These are phyloP conservation scores for Eupeodes latifasciatus DNA, from an alignment of 2,888 invertebrate species.

Conservation along the genomic window DNA sequence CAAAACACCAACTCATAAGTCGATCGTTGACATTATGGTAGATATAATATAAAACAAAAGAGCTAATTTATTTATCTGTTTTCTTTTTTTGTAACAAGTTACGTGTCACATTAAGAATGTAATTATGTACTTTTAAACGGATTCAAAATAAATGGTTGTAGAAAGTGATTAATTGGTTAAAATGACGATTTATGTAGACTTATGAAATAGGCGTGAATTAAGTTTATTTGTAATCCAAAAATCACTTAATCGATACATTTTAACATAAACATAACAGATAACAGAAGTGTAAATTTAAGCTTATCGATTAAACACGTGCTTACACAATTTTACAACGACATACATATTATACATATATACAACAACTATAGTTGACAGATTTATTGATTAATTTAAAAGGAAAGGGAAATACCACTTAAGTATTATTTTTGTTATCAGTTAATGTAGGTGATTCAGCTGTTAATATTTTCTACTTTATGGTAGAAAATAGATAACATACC, in stretches of 20 bases:
- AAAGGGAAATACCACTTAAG: slow-evolving; percentile 1
- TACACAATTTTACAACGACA: background rate
- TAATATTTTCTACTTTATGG: background rate
- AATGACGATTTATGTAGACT: slow-evolving; percentile 30
- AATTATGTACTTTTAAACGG: no score
- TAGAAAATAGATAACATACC: background rate
- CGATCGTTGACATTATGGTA: slow-evolving; percentile 52
- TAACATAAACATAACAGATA: no score
- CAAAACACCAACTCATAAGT: slow-evolving; percentile 26
- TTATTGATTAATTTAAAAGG: background rate
- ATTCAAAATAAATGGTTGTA: background rate
- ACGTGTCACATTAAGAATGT: background rate
- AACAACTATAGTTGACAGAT: background rate
- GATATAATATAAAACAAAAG: background rate
- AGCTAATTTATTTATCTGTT: background rate
- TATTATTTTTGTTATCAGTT: background rate
- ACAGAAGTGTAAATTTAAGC: background rate
- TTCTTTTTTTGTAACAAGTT: background rate
- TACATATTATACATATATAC: background rate
- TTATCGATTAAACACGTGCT: slow-evolving; percentile 46
- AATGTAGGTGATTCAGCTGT: background rate
- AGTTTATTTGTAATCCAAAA: no score
- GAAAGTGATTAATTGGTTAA: slow-evolving; percentile 23
- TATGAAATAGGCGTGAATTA: background rate
- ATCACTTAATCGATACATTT: no score